Conservation (phyloP, 2,888 invertebrate genomes). For the Agrochola lota region DNA sequence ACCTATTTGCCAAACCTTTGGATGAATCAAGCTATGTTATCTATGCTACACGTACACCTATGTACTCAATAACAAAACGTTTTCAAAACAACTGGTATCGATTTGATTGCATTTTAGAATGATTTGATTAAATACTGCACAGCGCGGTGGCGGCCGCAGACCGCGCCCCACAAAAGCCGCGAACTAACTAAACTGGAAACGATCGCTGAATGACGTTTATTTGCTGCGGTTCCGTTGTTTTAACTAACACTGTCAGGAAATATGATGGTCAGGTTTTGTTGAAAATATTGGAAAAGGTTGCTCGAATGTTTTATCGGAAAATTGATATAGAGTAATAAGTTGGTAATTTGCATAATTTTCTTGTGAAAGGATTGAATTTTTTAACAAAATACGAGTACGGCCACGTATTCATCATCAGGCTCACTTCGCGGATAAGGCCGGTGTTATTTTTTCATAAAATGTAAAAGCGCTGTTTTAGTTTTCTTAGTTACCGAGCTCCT, state of each 20-base stretch:
- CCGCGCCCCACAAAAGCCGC: constrained; percentile 49
- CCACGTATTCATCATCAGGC: not conserved
- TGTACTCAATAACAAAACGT: not conserved
- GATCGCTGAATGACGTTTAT: constrained; percentile 53
- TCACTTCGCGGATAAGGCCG: not conserved
- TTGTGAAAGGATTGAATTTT: not conserved
- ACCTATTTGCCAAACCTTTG: not conserved
- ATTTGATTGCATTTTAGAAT: constrained; percentile 32
- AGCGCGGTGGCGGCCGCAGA: constrained; percentile 14
- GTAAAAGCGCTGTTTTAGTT: not conserved
- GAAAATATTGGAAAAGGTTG: not conserved
- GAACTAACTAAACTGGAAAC: constrained; percentile 49
- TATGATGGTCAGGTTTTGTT: constrained; percentile 26
- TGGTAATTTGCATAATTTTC: not conserved
- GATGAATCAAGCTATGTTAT: not conserved
- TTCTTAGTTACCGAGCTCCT: not conserved
- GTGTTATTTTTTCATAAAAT: not conserved
- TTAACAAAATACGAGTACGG: not conserved
- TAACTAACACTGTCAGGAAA: constrained; percentile 28
- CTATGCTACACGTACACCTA: not conserved
- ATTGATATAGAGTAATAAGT: not conserved
- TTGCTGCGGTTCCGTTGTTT: constrained; percentile 48
- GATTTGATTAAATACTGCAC: constrained; percentile 46
- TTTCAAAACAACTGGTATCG: constrained; percentile 21
- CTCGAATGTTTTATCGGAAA: not conserved